Conservation (phyloP, 2,888 invertebrate species). For the Ormia ochracea region DNA sequence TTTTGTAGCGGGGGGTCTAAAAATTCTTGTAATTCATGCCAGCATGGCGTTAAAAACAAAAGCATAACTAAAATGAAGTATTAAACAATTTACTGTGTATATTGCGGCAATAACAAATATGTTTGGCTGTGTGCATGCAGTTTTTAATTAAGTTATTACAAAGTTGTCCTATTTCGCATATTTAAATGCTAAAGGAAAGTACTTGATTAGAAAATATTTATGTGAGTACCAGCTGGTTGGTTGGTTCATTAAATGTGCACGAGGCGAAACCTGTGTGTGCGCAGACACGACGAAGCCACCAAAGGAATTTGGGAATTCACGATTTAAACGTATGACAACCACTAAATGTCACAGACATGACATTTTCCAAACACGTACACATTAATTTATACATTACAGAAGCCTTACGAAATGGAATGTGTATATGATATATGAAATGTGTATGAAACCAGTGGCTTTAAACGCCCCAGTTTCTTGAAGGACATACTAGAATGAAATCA, state of each 20-base stretch:
- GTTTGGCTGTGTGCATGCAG: too few species aligned
- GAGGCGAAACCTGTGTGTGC: background rate
- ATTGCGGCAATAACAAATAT: constrained; percentile 37
- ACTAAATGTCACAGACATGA: constrained; percentile 51
- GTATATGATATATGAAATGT: background rate
- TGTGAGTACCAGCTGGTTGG: background rate
- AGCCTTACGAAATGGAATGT: background rate
- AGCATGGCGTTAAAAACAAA: too few species aligned
- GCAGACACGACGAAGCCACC: background rate
- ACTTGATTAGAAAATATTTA: constrained; percentile 9
- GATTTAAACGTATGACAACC: constrained; percentile 53
- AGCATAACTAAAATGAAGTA: too few species aligned
- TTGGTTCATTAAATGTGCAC: background rate
- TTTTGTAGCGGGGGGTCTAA: too few species aligned
- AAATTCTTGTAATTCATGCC: too few species aligned
- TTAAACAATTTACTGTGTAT: background rate
- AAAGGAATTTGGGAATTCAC: constrained; percentile 34
- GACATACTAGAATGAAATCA: background rate
- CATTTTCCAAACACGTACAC: constrained; percentile 47
- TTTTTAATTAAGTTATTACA: constrained; percentile 50
- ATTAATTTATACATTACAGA: background rate
- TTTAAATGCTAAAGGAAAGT: constrained; percentile 38
- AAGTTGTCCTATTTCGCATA: constrained; percentile 56
- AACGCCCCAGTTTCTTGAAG: background rate
- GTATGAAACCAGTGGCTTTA: constrained; percentile 10